Conservation (phyloP, 1,140 invertebrate species). For the Ectropis grisescens region DNA sequence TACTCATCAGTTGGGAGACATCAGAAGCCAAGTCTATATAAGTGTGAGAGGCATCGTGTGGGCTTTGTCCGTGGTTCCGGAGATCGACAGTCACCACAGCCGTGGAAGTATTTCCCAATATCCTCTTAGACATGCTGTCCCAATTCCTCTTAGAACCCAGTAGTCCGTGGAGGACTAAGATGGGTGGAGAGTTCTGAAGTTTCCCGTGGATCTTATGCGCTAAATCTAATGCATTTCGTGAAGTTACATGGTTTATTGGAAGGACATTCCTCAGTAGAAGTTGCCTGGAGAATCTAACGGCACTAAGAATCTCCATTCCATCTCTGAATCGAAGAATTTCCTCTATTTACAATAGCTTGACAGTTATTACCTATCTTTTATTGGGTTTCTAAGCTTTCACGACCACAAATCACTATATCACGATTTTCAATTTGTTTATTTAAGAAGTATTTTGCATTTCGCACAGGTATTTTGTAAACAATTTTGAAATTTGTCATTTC, state of each 20-base stretch:
- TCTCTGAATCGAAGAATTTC: too few relatives aligned
- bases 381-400: too few relatives aligned
- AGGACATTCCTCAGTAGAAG: too few relatives aligned
- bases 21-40: slow-evolving; percentile 83
- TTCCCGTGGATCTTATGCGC: slow-evolving; percentile 68
- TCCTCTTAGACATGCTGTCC: slow-evolving; percentile 50
- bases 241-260: too few relatives aligned
- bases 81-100: slow-evolving; percentile 80
- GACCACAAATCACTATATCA: too few relatives aligned
- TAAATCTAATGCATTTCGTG: slow-evolving; percentile 66
- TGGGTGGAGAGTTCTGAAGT: slow-evolving; percentile 52
- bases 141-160: slow-evolving; percentile 91
- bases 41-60: slow-evolving; percentile 78
- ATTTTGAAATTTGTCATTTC: too few relatives aligned
- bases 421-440: too few relatives aligned
- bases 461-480: too few relatives aligned
- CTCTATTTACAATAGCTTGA: too few relatives aligned
- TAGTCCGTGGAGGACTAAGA: slow-evolving; percentile 89
- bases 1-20: slow-evolving; percentile 74
- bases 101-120: slow-evolving; percentile 16
- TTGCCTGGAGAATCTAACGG: too few relatives aligned
- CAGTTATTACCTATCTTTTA: too few relatives aligned
- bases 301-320: slow-evolving; percentile 23
- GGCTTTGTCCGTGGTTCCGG: slow-evolving; percentile 93
- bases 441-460: too few relatives aligned